Evolutionary conservation across 2,113 vertebrate species (phyloP), one percentile per base, ranked within the genome.

Genomic region (Xenopus tropicalis): DNA sequence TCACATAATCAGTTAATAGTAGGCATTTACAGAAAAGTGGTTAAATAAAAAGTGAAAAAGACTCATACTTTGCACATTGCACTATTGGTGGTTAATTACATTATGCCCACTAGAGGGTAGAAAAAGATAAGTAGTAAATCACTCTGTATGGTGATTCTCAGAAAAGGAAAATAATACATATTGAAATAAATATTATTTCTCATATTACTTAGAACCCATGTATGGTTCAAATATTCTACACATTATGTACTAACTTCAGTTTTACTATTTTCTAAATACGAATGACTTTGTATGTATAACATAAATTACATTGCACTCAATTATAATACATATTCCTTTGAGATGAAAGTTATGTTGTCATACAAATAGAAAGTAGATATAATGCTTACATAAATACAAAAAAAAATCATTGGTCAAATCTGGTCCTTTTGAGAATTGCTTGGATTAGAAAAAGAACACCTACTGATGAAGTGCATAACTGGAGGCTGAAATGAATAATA

Each of bases 361-460:
- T 46, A 24, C 16, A 43, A 65, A 65, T 17, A 21, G 20, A 11
- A 65, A 65, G 16, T 20, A 14, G 42, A 21, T 44, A 7, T 65
- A 11, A 5, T 37, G 19, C 42, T 65, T 1, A 64, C 25, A 64
- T 64, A 64, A 64, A 64, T 64, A 64, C 62, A 44, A 64, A 64
- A 43, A 64, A 64, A 20, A 16, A n/a, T n/a, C n/a, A 64, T 43
- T 64, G 37, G 62, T 64, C 62, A 64, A 44, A 64, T 64, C 8
- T 65, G 20, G 10, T 44, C 37, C 37, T 5, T 19, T 65, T 44
- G 37, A 65, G 8, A 65, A 43, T 43, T 44, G 19, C 12, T 65
- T 12, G 3, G 11, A 65, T 65, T 19, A 44, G 14, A 65, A 19
- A 65, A 11, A 65, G 20, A 65, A 44, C 42, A 42, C 11, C 17